Evolutionary conservation across 2,113 vertebrate species (phyloP), one percentile per base, ranked within the genome.

Genomic region (Lathamus discolor): DNA sequence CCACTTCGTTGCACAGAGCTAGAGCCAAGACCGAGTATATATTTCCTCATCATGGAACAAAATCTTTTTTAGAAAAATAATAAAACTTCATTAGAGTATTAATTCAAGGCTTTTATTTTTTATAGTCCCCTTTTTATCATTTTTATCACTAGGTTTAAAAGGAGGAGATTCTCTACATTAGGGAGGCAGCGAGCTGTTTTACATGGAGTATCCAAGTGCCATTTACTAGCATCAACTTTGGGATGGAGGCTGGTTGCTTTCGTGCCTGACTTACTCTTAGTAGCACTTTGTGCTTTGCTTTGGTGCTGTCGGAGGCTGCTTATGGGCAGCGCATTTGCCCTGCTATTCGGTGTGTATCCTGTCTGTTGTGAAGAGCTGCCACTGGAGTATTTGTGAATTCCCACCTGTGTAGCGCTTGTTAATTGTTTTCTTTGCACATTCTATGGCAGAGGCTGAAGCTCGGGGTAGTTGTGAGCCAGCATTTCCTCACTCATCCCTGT

Each of bases 61-160:
- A 97, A 94, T 96, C 93, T 97, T 97, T 93, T 89, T 84, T 80
- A 84, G 94, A 97, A 96, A 96, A 96, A 96, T 92, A 93, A 97
- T 97, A 95, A 97, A 97, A 96, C 61, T 90, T 97, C 80, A 97
- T 96, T 98, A 97, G 90, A 95, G 90, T 96, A 96, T 97, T 97
- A 95, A 97, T 97, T 89, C 68, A 86, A 57, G 72, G 64, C 52
- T 95, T 97, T 97, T 95, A 93, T 93, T 95, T 97, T 96, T 96
- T 97, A 96, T 88, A 75, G 62, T 78, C 52, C 33, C 22, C 39
- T 95, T 86, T 96, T 96, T 96, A 97, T 97, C 87, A 93, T 96
- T 97, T 97, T 98, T 96, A 97, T 96, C n/a, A 25, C 94, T 79
- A 29, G 33, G 75, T 95, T 97, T 96, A 96, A 96, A 94, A 94